phyloP scores from a whole-genome alignment of 2,113 vertebrate species.

The Nothobranchius kuhntae region DNA sequence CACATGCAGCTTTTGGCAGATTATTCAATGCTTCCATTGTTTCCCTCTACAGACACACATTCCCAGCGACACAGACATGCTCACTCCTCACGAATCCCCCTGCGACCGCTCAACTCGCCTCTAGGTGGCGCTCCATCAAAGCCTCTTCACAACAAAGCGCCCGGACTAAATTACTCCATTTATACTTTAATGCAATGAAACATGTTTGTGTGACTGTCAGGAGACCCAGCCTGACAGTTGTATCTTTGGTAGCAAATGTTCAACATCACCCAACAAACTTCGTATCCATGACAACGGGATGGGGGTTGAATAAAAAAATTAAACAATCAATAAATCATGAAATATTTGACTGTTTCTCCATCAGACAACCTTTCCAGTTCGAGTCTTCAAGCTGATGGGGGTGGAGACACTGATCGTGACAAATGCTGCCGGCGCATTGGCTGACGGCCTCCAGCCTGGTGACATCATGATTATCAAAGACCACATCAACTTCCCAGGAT shows the following conservation, averaged over 20 bases:
- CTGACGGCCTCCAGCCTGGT: constrained; percentile 76
- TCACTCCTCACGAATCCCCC: not conserved
- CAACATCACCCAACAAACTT: not conserved
- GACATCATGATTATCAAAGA: constrained; percentile 86
- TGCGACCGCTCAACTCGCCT: constrained; percentile 2
- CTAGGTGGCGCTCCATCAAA: not conserved
- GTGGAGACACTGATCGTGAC: constrained; percentile 84
- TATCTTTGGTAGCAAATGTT: not conserved
- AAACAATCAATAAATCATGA: not conserved
- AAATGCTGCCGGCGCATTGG: constrained; percentile 83
- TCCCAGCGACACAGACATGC: constrained; percentile 15
- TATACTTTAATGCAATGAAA: not conserved
- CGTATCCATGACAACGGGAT: not conserved
- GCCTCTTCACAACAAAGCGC: not conserved
- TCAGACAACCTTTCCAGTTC: constrained; percentile 82
- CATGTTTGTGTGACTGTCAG: not conserved
- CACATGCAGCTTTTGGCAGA: constrained; percentile 56
- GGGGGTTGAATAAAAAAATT: not conserved
- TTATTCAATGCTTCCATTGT: constrained; percentile 52
- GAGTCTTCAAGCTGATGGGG: constrained; percentile 83
- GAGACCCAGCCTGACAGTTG: not conserved
- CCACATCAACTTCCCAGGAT: constrained; percentile 82
- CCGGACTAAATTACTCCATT: not conserved
- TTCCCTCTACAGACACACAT: constrained; percentile 10
- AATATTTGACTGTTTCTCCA: not conserved